Conservation (phyloP, 2,113 vertebrate genomes). For the Pampusana beccarii region DNA sequence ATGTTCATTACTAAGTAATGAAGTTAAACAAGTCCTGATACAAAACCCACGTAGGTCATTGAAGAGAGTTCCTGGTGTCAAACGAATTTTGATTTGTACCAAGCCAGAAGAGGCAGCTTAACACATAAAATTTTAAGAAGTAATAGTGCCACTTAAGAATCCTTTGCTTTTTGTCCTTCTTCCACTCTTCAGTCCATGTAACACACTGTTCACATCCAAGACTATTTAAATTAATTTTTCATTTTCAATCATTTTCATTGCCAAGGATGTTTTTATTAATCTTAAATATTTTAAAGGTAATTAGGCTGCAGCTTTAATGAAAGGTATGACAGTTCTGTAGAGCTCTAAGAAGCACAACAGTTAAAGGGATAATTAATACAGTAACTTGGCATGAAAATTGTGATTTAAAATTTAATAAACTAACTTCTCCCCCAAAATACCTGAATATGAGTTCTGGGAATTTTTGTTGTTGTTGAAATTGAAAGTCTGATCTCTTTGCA, state of each 20-base stretch:
- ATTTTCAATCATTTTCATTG: slow-evolving; percentile 47
- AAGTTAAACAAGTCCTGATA: neutral
- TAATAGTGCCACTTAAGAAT: neutral
- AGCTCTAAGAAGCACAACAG: neutral
- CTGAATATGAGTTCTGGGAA: neutral
- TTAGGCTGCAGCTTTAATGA: slow-evolving; percentile 34
- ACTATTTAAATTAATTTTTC: slow-evolving; percentile 24
- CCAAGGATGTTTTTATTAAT: slow-evolving; percentile 15
- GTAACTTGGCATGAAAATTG: neutral
- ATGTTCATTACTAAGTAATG: neutral
- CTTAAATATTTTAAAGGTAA: slow-evolving; percentile 63
- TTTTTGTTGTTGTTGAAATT: neutral
- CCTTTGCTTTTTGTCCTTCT: neutral
- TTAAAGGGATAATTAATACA: slow-evolving; percentile 49
- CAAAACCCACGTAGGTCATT: neutral
- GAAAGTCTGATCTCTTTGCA: neutral
- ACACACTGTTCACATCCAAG: neutral
- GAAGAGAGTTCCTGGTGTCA: neutral
- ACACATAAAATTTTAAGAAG: neutral
- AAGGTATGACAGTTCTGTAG: slow-evolving; percentile 9
- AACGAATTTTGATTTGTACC: neutral
- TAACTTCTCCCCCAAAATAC: neutral
- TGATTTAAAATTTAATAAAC: slow-evolving; percentile 54
- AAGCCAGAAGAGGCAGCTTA: neutral
- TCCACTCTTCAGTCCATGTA: neutral